A percentile compares a stretch with the other conserved stretches of the same genome.
phyloP scores from a whole-genome alignment of 1,140 invertebrate genomes.

The Pissodes strobi region DNA sequence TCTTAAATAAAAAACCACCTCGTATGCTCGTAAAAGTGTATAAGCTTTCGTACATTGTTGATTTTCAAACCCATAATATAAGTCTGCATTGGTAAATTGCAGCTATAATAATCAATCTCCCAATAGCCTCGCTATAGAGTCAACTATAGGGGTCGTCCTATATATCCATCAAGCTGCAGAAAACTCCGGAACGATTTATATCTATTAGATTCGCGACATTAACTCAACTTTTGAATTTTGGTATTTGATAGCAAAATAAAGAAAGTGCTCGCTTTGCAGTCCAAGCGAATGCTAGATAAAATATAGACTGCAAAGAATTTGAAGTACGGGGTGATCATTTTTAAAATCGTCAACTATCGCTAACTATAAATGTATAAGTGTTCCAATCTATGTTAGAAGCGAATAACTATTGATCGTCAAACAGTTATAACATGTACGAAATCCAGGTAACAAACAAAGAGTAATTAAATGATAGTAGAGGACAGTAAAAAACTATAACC shows the following conservation, averaged over 20 bases:
- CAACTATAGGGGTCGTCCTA: constrained; percentile 14
- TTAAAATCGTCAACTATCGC: too few relatives aligned
- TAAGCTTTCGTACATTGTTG: too few relatives aligned
- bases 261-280: constrained; percentile 18
- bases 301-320: background rate
- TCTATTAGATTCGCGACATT: constrained; percentile 48
- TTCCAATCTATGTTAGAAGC: too few relatives aligned
- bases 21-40: too few relatives aligned
- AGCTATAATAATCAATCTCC: constrained; percentile 14
- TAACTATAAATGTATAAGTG: too few relatives aligned
- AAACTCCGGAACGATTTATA: constrained; percentile 48
- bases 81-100: background rate
- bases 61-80: too few relatives aligned
- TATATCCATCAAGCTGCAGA: constrained; percentile 39
- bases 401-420: too few relatives aligned
- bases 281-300: background rate
- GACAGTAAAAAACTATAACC: too few relatives aligned
- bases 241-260: constrained; percentile 38
- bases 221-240: constrained; percentile 47
- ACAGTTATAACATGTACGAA: too few relatives aligned
- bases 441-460: too few relatives aligned
- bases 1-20: too few relatives aligned
- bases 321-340: background rate
- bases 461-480: too few relatives aligned
- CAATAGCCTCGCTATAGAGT: background rate